A percentile compares a stretch with the other conserved stretches of the same genome.
These are phyloP conservation scores for Salvelinus fontinalis DNA, from an alignment of 2,113 vertebrate species.

Conservation along the genomic window DNA sequence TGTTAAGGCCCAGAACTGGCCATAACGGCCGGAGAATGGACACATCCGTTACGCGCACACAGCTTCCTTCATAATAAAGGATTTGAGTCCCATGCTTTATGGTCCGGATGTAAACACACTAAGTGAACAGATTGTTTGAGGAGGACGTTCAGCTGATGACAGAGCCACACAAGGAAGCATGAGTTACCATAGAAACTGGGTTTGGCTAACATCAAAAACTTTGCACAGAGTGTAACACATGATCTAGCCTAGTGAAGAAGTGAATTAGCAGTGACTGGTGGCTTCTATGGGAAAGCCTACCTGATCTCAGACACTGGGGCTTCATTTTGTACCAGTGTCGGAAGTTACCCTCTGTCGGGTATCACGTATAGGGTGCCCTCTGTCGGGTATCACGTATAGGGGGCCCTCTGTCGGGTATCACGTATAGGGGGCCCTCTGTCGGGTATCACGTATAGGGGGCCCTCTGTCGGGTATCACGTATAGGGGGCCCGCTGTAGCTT, in stretches of 20 bases:
- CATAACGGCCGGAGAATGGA: conserved; percentile 21
- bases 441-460: no score
- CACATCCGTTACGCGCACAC: conserved; percentile 16
- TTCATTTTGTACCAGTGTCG: neutral
- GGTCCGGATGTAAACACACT: conserved; percentile 23
- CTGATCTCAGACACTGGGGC: neutral
- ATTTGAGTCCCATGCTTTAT: neutral
- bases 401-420: no score
- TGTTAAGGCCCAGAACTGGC: conserved; percentile 11
- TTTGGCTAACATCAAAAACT: conserved; percentile 32
- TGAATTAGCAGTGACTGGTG: conserved; percentile 8
- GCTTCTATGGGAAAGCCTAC: no score
- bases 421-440: no score
- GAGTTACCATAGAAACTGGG: conserved; percentile 26
- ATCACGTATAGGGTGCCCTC: no score
- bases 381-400: no score
- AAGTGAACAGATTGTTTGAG: conserved; percentile 9
- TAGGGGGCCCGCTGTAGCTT: no score
- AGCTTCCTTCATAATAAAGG: neutral
- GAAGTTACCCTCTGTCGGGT: no score
- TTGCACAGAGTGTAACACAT: neutral
- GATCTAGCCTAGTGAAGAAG: conserved; percentile 6
- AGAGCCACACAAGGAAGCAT: conserved; percentile 3
- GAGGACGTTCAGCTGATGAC: conserved; percentile 17
- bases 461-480: no score